Conservation (phyloP, 2,113 vertebrate genomes). For the Pipa parva region DNA sequence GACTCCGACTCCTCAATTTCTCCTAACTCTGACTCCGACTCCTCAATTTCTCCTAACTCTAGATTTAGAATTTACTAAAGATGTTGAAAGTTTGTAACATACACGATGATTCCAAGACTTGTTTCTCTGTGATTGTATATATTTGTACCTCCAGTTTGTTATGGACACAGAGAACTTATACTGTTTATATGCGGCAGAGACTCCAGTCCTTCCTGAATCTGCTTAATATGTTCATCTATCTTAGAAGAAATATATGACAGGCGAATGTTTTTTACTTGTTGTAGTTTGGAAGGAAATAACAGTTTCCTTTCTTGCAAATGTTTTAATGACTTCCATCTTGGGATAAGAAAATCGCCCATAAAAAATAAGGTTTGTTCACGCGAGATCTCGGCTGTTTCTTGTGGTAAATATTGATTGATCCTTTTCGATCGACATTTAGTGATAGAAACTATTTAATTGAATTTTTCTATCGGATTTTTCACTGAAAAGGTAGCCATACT, state of each 20-base stretch:
- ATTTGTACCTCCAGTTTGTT: background rate
- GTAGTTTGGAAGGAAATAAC: conserved; percentile 28
- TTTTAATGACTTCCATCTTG: conserved; percentile 16
- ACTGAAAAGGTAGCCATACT: too few species aligned
- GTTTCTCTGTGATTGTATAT: background rate
- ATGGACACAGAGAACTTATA: background rate
- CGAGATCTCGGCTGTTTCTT: too few species aligned
- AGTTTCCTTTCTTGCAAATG: background rate
- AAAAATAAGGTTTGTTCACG: background rate
- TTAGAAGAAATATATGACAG: conserved; percentile 11
- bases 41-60: too few species aligned
- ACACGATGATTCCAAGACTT: background rate
- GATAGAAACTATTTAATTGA: too few species aligned
- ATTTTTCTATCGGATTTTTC: too few species aligned
- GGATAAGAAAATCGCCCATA: background rate
- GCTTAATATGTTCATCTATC: conserved; percentile 7
- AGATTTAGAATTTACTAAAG: background rate
- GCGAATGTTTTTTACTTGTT: conserved; percentile 14
- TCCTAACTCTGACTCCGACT: too few species aligned
- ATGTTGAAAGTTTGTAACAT: background rate
- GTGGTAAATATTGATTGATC: too few species aligned
- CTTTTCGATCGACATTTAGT: background rate
- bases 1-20: too few species aligned
- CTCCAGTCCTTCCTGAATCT: conserved; percentile 31
- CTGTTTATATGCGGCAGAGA: background rate